Base-by-base conservation (phyloP, 2,113 vertebrate genomes). In the Mustela lutreola region DNA sequence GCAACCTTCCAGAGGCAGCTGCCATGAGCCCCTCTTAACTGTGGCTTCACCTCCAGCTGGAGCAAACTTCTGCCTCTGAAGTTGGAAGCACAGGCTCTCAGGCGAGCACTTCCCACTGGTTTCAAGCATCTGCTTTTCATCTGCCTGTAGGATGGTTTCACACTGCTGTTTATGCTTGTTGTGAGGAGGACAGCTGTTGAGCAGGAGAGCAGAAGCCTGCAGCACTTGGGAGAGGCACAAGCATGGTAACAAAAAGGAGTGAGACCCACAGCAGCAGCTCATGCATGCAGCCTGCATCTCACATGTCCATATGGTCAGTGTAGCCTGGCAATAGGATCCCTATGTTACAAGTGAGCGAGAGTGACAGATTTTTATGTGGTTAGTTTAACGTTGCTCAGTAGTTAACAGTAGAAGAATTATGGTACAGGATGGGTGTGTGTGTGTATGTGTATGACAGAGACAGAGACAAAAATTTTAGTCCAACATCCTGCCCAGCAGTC, bases 121-220 rank as follows among this genome's bases (percentile, higher is more conserved):
- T 91, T 85, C 73, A 11, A 82, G 95, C 70, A 84, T 91, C 75
- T 53, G 92, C 73, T 75, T 93, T 94, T 97, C 94, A 91, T 93
- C 65, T 82, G 81, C 88, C 81, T 95, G 2, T 56, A 65, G 71
- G 85, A 9, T 31, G 76, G 88, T 65, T 97, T 93, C 65, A 10
- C 21, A 3, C 33, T 58, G 78, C 48, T 85, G 81, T 71, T 94
- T 63, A 36, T 56, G 71, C 65, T 67, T 89, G 88, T 73, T 60
- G 67, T 70, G 24, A 11, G 78, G 50, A 94, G 70, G 76, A 84
- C 71, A 45, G 26, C 65, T 81, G 63, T 81, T 31, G 71, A 75
- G 83, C 12, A 0, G 33, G 16, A 36, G 36, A 56, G 42, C 45
- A 39, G 94, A 2, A 33, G 33, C 67, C 90, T 26, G 31, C 19